Conservation (phyloP, 2,888 invertebrate species). For the Smittia aterrima region DNA sequence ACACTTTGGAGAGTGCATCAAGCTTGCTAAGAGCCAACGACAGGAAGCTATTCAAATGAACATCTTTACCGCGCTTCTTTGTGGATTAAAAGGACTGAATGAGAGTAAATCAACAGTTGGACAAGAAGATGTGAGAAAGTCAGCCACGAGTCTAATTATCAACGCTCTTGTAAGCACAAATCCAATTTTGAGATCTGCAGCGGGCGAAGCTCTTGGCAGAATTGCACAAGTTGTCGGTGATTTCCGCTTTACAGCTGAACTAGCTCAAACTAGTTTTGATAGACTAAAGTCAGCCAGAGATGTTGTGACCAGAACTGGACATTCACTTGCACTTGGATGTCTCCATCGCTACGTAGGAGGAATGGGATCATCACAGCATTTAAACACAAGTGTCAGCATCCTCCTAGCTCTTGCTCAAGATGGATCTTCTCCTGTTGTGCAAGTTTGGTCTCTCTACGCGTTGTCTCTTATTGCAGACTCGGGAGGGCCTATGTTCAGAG, state of each 20-base stretch:
- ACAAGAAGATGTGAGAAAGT: conserved; percentile 85
- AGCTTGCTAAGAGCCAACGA: conserved; percentile 85
- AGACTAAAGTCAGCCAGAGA: conserved; percentile 81
- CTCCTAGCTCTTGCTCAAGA: conserved; percentile 92
- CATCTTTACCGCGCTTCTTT: conserved; percentile 88
- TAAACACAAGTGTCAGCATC: conserved; percentile 92
- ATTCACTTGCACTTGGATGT: conserved; percentile 92
- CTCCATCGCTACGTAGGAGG: conserved; percentile 94
- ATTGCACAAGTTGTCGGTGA: conserved; percentile 88
- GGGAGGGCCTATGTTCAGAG: conserved; percentile 97
- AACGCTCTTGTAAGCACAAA: conserved; percentile 74
- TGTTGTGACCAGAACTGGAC: conserved; percentile 80
- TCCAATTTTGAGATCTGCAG: conserved; percentile 83
- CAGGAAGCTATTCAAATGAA: conserved; percentile 97
- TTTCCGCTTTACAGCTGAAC: conserved; percentile 81
- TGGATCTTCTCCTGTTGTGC: conserved; percentile 88
- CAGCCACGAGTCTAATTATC: conserved; percentile 76
- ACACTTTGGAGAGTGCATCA: conserved; percentile 93
- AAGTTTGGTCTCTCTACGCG: conserved; percentile 97
- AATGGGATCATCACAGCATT: conserved; percentile 91
- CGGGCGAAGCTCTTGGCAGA: conserved; percentile 91
- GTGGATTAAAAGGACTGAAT: conserved; percentile 83
- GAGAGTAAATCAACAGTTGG: conserved; percentile 83
- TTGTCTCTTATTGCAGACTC: conserved; percentile 94
- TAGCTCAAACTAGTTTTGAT: conserved; percentile 88